Conservation (phyloP, 1,140 invertebrate genomes). For the Berghia stephanieae region DNA sequence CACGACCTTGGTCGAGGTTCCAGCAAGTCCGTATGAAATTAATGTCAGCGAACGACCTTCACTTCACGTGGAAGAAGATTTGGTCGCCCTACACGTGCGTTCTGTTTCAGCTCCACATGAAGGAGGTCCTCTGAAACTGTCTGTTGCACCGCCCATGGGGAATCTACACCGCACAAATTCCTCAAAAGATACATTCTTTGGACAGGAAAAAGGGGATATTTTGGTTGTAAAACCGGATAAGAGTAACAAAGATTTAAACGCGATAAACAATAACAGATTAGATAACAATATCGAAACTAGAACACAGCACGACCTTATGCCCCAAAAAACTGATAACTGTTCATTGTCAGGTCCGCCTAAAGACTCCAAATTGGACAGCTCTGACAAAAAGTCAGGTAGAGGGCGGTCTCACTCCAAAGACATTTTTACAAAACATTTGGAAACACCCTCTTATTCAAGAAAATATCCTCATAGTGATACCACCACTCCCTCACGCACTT, state of each 20-base stretch:
- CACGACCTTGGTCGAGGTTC: slow-evolving; percentile 30
- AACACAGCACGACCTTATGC: too few species aligned
- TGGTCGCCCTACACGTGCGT: slow-evolving; percentile 45
- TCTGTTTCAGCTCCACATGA: slow-evolving; percentile 51
- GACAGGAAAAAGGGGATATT: too few species aligned
- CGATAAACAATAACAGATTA: too few species aligned
- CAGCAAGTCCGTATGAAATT: slow-evolving; percentile 54
- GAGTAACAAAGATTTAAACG: too few species aligned
- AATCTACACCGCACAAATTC: slow-evolving; percentile 40
- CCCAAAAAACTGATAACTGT: too few species aligned
- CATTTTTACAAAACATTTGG: slow-evolving; percentile 30
- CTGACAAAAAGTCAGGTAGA: too few species aligned
- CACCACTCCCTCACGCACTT: too few species aligned
- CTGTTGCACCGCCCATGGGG: not conserved
- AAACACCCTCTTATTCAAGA: not conserved
- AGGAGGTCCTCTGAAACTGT: slow-evolving; percentile 25
- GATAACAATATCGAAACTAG: too few species aligned
- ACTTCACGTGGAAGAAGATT: slow-evolving; percentile 28
- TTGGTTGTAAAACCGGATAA: too few species aligned
- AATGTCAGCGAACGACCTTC: slow-evolving; percentile 49
- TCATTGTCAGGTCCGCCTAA: too few species aligned
- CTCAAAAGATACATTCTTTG: slow-evolving; percentile 46
- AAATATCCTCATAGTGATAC: not conserved
- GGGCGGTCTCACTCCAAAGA: slow-evolving; percentile 24
- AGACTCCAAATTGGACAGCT: too few species aligned